These are phyloP conservation scores for Nipponia nippon DNA, from an alignment of 2,113 vertebrate genomes.

Conservation along the genomic window DNA sequence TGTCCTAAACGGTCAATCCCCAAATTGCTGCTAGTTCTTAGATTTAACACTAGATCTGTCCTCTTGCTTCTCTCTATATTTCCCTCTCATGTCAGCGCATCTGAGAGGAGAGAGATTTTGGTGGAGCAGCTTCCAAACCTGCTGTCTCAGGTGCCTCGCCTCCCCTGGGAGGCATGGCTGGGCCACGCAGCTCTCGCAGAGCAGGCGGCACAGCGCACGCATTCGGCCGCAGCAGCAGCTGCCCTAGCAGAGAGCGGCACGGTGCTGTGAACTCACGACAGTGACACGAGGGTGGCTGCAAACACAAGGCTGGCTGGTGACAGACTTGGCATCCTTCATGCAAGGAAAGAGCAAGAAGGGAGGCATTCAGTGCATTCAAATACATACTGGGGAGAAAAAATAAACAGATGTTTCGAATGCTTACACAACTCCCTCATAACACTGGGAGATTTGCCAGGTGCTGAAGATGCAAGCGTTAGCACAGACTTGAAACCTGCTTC, in stretches of 20 bases:
- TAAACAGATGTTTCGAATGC: background rate
- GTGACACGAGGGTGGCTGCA: background rate
- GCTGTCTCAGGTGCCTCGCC: background rate
- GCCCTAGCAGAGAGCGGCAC: background rate
- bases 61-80: background rate
- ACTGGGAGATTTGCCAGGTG: background rate
- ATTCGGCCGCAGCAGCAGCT: background rate
- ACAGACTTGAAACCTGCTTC: background rate
- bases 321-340: background rate
- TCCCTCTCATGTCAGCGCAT: background rate
- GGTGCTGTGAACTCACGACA: rapidly evolving
- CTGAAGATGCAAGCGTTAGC: background rate
- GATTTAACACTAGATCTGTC: background rate
- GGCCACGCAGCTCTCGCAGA: too few relatives aligned
- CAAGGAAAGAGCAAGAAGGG: background rate
- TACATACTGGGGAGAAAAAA: background rate
- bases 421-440: background rate
- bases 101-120: background rate
- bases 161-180: rapidly evolving
- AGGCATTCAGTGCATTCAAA: background rate
- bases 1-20: background rate
- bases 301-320: background rate
- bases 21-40: background rate
- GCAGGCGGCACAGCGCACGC: background rate
- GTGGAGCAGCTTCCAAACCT: background rate